Evolutionary conservation across 2,888 invertebrate species (phyloP), one percentile per base, ranked within the genome.

Genomic region (Drosophila multiciliata): DNA sequence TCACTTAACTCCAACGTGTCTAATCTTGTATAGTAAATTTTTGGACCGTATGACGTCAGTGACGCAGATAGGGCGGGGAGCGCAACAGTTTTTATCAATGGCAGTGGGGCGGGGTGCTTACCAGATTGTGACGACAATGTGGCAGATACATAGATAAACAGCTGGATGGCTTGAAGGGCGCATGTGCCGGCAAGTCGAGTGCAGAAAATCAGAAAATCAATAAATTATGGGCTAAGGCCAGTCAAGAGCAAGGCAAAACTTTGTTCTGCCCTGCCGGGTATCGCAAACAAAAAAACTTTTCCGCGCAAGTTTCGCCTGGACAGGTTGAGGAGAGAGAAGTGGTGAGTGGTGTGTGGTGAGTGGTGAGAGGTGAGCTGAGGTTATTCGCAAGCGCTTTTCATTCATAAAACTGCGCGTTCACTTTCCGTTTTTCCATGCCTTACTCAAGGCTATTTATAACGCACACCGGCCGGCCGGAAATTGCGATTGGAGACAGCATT

Each of bases 191-290:
- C 50, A 38, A 52, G 8, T 36, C 62, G 52, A 66, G 58, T 70
- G 68, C 29, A 36, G 40, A 72, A 80, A 91, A 91, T 91, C 33
- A 36, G 40, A 72, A 80, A 91, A 91, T 91, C 92, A 86, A 91
- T 91, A 91, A 87, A 77, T 90, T 78, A 85, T 89, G 86, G 91
- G 90, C 81, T 82, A 87, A 78, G 70, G 70, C 75, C 81, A 90
- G 91, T 91, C 91, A 91, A 92, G 91, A 91, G 92, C 91, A 91
- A 91, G 91, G 91, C 77, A 64, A 84, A 67, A 36, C 78, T 55
- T 80, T 66, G 48, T 38, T 84, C 75, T 23, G 65, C 82, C 81
- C 63, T 57, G 62, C 65, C 55, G 53, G 45, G 70, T 65, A 40
- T 45, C 45, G 32, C 26, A 52, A 35, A 8, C 49, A n/a, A 36